phyloP scores from a whole-genome alignment of 1,140 invertebrate species.

The Drosophila lini region DNA sequence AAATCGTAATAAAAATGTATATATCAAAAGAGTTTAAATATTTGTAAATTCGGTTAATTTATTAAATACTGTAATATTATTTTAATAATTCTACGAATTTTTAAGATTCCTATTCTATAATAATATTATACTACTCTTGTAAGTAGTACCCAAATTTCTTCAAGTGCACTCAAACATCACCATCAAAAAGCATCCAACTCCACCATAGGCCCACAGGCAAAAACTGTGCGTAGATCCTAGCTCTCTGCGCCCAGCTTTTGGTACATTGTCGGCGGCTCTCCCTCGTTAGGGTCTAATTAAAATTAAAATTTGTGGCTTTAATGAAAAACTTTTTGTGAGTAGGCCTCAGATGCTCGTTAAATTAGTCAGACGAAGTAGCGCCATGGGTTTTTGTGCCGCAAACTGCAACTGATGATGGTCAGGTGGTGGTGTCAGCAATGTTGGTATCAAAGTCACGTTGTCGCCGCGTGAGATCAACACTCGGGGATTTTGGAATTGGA shows the following conservation, averaged over 20 bases:
- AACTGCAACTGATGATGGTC: constrained; percentile 20
- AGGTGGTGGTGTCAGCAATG: constrained; percentile 26
- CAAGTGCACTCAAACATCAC: background rate
- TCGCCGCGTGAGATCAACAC: constrained; percentile 62
- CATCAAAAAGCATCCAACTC: constrained; percentile 30
- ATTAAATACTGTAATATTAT: background rate
- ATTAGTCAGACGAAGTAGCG: constrained; percentile 43
- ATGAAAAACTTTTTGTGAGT: constrained; percentile 70
- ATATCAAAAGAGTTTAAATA: background rate
- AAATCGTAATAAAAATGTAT: background rate
- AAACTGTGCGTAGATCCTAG: constrained; percentile 24
- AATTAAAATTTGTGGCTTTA: constrained; percentile 79
- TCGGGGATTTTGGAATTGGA: constrained; percentile 22
- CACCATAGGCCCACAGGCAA: constrained; percentile 19
- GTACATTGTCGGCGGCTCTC: constrained; percentile 18
- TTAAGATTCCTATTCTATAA: background rate
- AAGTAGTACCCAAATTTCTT: background rate
- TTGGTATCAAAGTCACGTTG: constrained; percentile 62
- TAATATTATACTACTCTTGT: background rate
- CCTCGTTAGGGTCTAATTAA: constrained; percentile 77
- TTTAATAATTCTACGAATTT: background rate
- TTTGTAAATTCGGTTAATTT: background rate
- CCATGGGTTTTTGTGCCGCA: constrained; percentile 14
- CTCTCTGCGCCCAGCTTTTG: background rate
- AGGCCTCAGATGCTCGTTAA: constrained; percentile 58